phyloP scores from a whole-genome alignment of 2,888 invertebrate species.

The Meandrusa payeni region DNA sequence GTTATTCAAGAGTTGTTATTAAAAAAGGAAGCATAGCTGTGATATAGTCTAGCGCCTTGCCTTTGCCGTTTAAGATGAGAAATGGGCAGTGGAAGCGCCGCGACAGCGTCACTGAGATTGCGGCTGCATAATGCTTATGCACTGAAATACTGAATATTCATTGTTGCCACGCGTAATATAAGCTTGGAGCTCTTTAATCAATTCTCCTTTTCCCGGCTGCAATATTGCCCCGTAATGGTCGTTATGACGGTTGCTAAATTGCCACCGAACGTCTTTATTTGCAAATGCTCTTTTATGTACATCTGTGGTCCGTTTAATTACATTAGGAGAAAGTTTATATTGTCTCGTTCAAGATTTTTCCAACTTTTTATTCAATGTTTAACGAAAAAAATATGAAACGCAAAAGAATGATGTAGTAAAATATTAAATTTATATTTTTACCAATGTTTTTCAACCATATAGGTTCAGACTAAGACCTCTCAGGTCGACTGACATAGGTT shows the following conservation, averaged over 20 bases:
- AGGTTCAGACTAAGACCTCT: too few species aligned
- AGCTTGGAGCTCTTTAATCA: slow-evolving; percentile 61
- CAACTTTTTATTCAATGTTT: too few species aligned
- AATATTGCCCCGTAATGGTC: slow-evolving; percentile 39
- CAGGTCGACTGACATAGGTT: too few species aligned
- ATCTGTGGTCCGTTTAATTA: slow-evolving; percentile 2
- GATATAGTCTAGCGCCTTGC: slow-evolving; percentile 44
- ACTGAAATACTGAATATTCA: slow-evolving; percentile 72
- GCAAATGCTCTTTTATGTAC: slow-evolving; percentile 1
- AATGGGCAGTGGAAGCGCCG: slow-evolving; percentile 65
- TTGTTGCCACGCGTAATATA: slow-evolving; percentile 51
- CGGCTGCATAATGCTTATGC: slow-evolving; percentile 65
- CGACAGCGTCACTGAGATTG: slow-evolving; percentile 64
- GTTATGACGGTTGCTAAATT: slow-evolving; percentile 33
- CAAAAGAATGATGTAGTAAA: too few species aligned
- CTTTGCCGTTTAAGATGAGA: slow-evolving; percentile 70
- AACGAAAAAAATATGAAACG: too few species aligned
- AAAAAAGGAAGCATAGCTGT: slow-evolving; percentile 34
- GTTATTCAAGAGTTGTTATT: slow-evolving; percentile 17
- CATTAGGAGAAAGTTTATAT: too few species aligned
- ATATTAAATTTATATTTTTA: too few species aligned
- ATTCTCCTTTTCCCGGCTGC: slow-evolving; percentile 50
- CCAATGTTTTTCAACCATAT: too few species aligned
- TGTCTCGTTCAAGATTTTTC: too few species aligned
- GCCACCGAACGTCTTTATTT: slow-evolving; percentile 16